Percentiles rank a stretch among this genome's conserved stretches.
Evolutionary conservation across 2,797 vertebrate genomes (phyloP).

Genomic region (Paguma larvata): DNA sequence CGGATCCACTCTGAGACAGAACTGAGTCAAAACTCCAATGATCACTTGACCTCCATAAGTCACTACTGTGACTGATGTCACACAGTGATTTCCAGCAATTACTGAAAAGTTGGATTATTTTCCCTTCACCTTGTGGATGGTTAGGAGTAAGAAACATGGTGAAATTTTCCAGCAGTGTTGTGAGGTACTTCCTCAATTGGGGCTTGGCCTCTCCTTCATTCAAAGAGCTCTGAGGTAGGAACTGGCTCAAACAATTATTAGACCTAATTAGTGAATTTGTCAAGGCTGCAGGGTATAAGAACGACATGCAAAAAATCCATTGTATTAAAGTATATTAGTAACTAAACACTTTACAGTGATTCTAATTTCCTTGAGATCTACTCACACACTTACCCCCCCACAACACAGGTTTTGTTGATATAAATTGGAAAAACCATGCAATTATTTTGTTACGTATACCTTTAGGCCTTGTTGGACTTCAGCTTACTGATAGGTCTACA

Average conservation of each 20-base stretch:
- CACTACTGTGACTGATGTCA: background rate
- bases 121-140: background rate
- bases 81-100: background rate
- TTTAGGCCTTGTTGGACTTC: background rate
- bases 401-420: background rate
- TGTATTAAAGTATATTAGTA: background rate
- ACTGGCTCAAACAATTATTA: background rate
- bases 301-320: background rate
- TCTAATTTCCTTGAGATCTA: background rate
- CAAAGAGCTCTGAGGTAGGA: background rate
- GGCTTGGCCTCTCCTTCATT: background rate
- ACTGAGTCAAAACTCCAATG: background rate
- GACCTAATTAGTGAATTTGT: background rate
- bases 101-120: background rate
- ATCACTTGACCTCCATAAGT: background rate
- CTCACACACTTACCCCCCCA: background rate
- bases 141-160: background rate
- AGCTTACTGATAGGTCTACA: background rate
- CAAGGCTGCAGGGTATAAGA: background rate
- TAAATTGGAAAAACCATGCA: background rate
- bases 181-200: background rate
- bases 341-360: background rate
- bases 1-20: background rate
- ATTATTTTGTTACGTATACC: background rate
- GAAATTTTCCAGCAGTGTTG: background rate